Conservation (phyloP, 2,888 invertebrate species). For the Trachelus tabidus region DNA sequence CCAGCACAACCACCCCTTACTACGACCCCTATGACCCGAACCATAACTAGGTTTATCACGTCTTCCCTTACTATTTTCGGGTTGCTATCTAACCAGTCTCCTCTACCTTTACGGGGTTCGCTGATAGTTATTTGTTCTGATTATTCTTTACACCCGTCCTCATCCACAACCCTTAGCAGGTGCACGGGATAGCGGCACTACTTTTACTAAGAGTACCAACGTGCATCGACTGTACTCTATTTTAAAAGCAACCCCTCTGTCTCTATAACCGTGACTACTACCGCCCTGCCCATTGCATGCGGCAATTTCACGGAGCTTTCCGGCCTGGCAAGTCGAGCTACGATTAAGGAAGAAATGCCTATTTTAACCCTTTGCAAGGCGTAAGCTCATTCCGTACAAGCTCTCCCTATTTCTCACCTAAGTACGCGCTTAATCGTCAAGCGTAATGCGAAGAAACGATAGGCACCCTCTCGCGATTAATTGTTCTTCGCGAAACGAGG, state of each 20-base stretch:
- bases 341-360: neutral
- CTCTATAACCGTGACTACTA: neutral
- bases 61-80: neutral
- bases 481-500: neutral
- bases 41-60: neutral
- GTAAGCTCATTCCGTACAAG: neutral
- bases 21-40: neutral
- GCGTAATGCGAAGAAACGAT: neutral
- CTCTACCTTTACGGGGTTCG: neutral
- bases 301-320: neutral
- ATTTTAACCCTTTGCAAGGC: neutral
- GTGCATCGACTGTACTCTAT: neutral
- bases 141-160: neutral
- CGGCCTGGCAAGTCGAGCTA: neutral
- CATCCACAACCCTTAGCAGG: neutral
- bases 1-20: neutral
- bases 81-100: neutral
- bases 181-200: neutral
- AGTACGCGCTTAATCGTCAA: neutral
- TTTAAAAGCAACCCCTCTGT: neutral
- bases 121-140: neutral
- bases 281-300: neutral
- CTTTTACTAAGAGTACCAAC: neutral
- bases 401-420: neutral
- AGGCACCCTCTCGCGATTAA: neutral